phyloP scores from a whole-genome alignment of 2,888 invertebrate species.

The Pseudolycoriella hygida region DNA sequence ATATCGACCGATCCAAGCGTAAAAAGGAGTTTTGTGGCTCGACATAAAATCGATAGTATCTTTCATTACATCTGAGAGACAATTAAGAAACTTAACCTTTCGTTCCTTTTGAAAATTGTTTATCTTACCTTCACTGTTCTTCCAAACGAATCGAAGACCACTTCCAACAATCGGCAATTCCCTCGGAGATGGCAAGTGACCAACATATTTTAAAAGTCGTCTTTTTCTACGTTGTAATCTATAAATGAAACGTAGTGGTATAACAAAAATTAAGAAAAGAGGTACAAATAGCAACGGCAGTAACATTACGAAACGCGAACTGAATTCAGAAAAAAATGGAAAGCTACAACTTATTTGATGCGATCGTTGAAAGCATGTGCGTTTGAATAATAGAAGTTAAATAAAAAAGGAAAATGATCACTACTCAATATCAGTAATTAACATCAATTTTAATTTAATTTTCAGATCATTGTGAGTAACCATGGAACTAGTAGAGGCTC shows the following conservation, averaged over 20 bases:
- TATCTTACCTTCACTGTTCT: conserved; percentile 7
- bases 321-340: too few species aligned
- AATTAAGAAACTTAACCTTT: not conserved
- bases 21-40: conserved; percentile 2
- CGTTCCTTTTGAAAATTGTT: not conserved
- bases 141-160: conserved; percentile 7
- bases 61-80: conserved; percentile 3
- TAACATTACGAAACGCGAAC: too few species aligned
- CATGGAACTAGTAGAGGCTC: too few species aligned
- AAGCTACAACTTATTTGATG: too few species aligned
- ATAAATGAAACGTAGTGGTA: not conserved
- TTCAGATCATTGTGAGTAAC: too few species aligned
- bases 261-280: too few species aligned
- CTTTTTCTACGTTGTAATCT: conserved; percentile 3
- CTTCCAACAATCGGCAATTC: conserved; percentile 8
- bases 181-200: conserved; percentile 3
- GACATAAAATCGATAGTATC: not conserved
- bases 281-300: too few species aligned
- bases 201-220: conserved; percentile 4
- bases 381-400: too few species aligned
- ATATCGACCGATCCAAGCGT: conserved; percentile 4
- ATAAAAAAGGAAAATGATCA: too few species aligned
- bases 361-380: too few species aligned
- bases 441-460: too few species aligned
- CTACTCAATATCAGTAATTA: too few species aligned